Base-by-base conservation (phyloP, 2,797 vertebrate species). In the Poeciliopsis paucimaculata region DNA sequence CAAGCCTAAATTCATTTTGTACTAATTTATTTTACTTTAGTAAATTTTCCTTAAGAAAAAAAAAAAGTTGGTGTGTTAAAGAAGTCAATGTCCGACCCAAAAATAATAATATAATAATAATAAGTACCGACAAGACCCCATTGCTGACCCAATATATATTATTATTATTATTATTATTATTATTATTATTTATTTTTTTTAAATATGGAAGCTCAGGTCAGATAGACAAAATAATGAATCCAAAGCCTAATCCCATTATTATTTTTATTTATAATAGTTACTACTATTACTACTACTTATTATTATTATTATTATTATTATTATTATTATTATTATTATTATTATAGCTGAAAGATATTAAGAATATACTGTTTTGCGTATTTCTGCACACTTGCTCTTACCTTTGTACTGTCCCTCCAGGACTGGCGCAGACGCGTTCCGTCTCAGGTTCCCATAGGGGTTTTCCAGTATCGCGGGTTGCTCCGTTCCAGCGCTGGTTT, bases 381-480 rank as follows among this genome's bases (percentile, higher is more conserved):
- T 31, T 31, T n/a, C 53, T 60, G 2, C 11, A 28, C 60, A 18
- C 7, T 34, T 64, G 60, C 64, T 66, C 57, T 77, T 94, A 98
- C 98, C 98, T 95, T 95, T 95, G 68, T 89, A 93, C 55, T 93
- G 93, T 55, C 94, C 90, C 68, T 93, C 90, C 15, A 95, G 73
- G 5, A 86, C 79, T 0, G 93, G 87, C 5, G 94, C 90, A 0
- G 96, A 91, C 60, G 84, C 53, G 41, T 94, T 95, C 1, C 94
- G 79, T 75, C 86, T 93, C 82, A 95, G 84, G 76, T 88, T 86
- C 13, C 87, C 73, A 1, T 91, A 88, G 1, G 85, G 85, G 66
- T 68, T 80, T 11, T 94, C 90, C 11, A 89, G 87, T 45, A 36
- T 28, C 20, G 55, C 90, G 0, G 9, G 55, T 68, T 73, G 81